Percentiles rank a stretch among this genome's conserved stretches.
Evolutionary conservation across 2,888 invertebrate genomes (phyloP).

Genomic region (Nymphalis urticae): DNA sequence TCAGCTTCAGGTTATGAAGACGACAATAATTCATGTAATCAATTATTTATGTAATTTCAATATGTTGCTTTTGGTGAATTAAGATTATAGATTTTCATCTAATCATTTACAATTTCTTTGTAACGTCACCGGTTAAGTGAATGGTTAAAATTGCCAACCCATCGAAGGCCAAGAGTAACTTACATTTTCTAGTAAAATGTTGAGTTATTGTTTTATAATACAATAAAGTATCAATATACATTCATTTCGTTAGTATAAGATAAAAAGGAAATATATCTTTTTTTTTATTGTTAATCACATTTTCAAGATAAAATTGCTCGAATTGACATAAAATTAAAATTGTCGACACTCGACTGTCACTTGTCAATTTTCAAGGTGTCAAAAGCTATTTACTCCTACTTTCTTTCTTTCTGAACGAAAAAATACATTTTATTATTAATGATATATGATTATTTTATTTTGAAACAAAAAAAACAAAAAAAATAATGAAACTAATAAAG

Average conservation of each 20-base stretch:
- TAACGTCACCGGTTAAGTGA: slow-evolving; percentile 56
- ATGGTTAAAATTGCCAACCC: slow-evolving; percentile 46
- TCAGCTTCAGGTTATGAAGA: no score
- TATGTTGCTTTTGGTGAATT: background rate
- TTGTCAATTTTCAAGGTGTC: background rate
- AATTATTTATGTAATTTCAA: background rate
- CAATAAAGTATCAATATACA: slow-evolving; percentile 8
- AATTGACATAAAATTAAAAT: slow-evolving; percentile 13
- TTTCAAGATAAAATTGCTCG: slow-evolving; percentile 17
- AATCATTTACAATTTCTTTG: slow-evolving; percentile 16
- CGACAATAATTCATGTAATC: background rate
- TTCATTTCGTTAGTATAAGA: slow-evolving; percentile 19
- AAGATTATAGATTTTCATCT: slow-evolving; percentile 7
- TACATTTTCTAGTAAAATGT: slow-evolving; percentile 37
- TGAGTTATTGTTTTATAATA: slow-evolving; percentile 4
- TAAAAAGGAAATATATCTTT: slow-evolving; percentile 2
- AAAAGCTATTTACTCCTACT: background rate
- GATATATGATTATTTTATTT: no score
- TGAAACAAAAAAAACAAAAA: no score
- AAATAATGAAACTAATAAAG: no score
- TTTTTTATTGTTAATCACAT: slow-evolving; percentile 23
- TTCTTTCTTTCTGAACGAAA: background rate
- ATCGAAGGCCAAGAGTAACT: slow-evolving; percentile 40
- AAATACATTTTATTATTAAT: background rate
- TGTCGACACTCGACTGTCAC: slow-evolving; percentile 11